Conservation (phyloP, 2,113 vertebrate species). For the Colius striatus region DNA sequence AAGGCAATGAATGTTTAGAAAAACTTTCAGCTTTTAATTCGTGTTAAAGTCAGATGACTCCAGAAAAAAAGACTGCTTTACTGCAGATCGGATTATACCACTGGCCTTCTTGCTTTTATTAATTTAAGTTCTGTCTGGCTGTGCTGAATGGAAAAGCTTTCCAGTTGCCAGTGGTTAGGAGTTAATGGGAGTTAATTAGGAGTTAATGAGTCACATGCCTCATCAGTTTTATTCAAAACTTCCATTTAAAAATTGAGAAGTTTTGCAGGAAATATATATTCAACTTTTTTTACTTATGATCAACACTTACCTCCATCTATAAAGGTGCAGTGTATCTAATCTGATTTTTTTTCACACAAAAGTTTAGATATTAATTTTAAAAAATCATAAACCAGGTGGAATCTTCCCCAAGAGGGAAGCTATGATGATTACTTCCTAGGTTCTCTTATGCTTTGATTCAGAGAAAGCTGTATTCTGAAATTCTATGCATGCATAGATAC, state of each 20-base stretch:
- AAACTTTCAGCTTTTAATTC: slow-evolving; percentile 44
- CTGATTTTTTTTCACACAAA: background rate
- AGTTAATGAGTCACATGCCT: slow-evolving; percentile 6
- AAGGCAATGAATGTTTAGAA: slow-evolving; percentile 27
- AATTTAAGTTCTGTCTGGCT: slow-evolving; percentile 48
- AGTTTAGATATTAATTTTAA: background rate
- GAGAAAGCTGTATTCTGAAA: background rate
- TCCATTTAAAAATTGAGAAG: background rate
- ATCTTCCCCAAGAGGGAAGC: background rate
- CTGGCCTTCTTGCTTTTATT: slow-evolving; percentile 46
- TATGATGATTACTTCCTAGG: background rate
- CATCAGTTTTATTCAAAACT: slow-evolving; percentile 23
- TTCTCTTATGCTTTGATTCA: background rate
- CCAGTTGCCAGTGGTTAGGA: background rate
- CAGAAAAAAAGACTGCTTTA: slow-evolving; percentile 11
- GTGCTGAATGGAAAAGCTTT: slow-evolving; percentile 45
- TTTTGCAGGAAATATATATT: slow-evolving; percentile 18
- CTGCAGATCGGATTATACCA: slow-evolving; percentile 33
- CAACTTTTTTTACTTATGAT: background rate
- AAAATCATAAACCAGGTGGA: background rate
- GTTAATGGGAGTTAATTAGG: slow-evolving; percentile 39
- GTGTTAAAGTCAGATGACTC: slow-evolving; percentile 28
- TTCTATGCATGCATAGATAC: background rate
- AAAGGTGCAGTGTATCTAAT: background rate
- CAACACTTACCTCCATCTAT: background rate